These are phyloP conservation scores for Channa striata DNA, from an alignment of 2,797 vertebrate species.

Conservation along the genomic window DNA sequence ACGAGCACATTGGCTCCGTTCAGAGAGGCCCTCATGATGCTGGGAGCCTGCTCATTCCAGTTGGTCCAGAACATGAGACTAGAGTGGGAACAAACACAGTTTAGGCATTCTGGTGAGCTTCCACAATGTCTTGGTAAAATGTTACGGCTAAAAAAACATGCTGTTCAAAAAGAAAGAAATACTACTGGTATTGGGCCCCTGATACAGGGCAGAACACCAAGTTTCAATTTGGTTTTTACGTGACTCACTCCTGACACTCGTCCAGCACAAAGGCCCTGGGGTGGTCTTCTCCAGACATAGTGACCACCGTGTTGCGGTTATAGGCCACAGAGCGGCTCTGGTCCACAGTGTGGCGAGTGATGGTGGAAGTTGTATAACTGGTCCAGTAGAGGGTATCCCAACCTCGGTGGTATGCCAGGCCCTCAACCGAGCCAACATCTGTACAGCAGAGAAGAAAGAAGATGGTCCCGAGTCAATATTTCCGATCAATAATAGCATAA, in stretches of 20 bases:
- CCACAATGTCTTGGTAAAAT: slow-evolving; percentile 11
- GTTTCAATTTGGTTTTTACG: slow-evolving; percentile 15
- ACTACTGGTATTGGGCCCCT: slow-evolving; percentile 20
- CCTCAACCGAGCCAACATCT: slow-evolving; percentile 98
- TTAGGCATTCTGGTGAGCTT: slow-evolving; percentile 25
- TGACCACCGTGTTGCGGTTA: slow-evolving; percentile 95
- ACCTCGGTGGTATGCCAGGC: slow-evolving; percentile 94
- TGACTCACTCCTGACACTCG: slow-evolving; percentile 95
- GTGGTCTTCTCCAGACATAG: slow-evolving; percentile 98
- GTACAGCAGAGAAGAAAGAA: slow-evolving; percentile 44
- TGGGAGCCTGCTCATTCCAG: slow-evolving; percentile 97
- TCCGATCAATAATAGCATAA: not conserved
- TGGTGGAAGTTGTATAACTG: slow-evolving; percentile 98
- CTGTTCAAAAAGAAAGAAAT: slow-evolving; percentile 14
- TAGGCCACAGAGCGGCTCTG: slow-evolving; percentile 92
- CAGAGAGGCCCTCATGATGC: slow-evolving; percentile 96
- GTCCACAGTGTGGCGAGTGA: slow-evolving; percentile 96
- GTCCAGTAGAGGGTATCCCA: slow-evolving; percentile 99
- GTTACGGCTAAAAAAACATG: slow-evolving; percentile 43
- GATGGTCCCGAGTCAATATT: slow-evolving; percentile 1
- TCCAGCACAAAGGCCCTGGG: slow-evolving; percentile 97
- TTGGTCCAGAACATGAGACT: slow-evolving; percentile 99
- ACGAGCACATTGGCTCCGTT: slow-evolving; percentile 93
- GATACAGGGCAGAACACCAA: slow-evolving; percentile 23
- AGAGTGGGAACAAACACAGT: slow-evolving; percentile 25